These are phyloP conservation scores for Dipodomys ordii DNA, from an alignment of 2,113 vertebrate genomes.

Conservation along the genomic window DNA sequence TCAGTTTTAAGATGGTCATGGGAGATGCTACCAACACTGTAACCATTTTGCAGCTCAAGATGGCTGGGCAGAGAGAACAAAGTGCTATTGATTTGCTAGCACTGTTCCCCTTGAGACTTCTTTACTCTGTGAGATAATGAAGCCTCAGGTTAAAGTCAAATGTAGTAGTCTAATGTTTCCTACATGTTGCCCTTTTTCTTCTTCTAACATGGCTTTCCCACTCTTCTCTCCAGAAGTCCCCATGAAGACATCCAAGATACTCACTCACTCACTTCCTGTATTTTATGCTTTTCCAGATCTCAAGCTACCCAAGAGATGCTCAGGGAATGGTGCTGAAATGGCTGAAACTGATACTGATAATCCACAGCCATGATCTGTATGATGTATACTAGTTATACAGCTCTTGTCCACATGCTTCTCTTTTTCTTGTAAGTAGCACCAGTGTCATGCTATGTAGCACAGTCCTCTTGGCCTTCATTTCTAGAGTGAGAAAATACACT, in stretches of 20 bases:
- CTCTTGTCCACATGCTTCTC: constrained; percentile 59
- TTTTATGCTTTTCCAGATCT: not conserved
- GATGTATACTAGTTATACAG: constrained; percentile 4
- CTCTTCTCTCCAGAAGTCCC: not conserved
- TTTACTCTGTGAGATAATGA: not conserved
- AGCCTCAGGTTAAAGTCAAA: not conserved
- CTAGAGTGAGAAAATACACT: constrained; percentile 57
- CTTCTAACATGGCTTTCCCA: not conserved
- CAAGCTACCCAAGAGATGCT: not conserved
- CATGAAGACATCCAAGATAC: not conserved
- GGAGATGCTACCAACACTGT: not conserved
- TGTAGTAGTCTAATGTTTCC: not conserved
- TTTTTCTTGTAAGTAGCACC: constrained; percentile 44
- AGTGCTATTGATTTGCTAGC: not conserved
- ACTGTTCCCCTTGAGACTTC: not conserved
- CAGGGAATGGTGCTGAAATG: not conserved
- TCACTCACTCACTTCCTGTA: not conserved
- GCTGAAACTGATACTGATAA: constrained; percentile 28
- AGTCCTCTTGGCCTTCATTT: not conserved
- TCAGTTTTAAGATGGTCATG: not conserved
- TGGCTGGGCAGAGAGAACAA: not conserved
- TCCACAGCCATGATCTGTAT: constrained; percentile 24
- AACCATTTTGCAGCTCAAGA: not conserved
- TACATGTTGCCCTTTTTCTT: not conserved
- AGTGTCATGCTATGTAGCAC: not conserved